A percentile compares a stretch with the other conserved stretches of the same genome.
Conservation (phyloP, 2,888 invertebrate genomes). For the Cecidostiba fungosa region DNA sequence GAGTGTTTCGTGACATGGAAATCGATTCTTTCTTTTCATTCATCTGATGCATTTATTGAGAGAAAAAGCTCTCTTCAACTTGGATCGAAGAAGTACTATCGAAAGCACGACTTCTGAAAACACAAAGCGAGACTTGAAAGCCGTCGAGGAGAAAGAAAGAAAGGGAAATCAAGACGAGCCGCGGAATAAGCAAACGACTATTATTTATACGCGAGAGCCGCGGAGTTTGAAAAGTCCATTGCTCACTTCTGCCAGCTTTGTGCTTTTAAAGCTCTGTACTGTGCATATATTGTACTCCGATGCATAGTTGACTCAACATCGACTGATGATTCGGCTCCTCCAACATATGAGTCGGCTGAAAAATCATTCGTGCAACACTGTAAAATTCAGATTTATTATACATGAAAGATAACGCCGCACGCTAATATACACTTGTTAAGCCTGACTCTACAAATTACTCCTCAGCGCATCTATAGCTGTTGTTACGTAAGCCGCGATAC, state of each 20-base stretch:
- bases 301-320: too few species aligned
- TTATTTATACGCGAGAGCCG: background rate
- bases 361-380: background rate
- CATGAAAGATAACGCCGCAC: too few species aligned
- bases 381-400: too few species aligned
- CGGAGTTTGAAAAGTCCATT: background rate
- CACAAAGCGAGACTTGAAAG: background rate
- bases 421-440: too few species aligned
- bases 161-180: background rate
- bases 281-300: background rate
- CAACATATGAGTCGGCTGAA: too few species aligned
- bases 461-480: too few species aligned
- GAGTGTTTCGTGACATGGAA: background rate
- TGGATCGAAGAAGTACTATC: background rate
- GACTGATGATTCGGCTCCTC: too few species aligned
- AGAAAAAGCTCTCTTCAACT: background rate
- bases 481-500: too few species aligned
- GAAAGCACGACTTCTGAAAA: background rate
- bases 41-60: background rate
- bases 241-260: background rate
- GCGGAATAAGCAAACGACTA: background rate
- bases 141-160: background rate
- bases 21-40: background rate
- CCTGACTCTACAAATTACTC: too few species aligned
- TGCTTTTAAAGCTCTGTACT: background rate